Conservation (phyloP, 2,113 vertebrate species). For the Clarias magur region DNA sequence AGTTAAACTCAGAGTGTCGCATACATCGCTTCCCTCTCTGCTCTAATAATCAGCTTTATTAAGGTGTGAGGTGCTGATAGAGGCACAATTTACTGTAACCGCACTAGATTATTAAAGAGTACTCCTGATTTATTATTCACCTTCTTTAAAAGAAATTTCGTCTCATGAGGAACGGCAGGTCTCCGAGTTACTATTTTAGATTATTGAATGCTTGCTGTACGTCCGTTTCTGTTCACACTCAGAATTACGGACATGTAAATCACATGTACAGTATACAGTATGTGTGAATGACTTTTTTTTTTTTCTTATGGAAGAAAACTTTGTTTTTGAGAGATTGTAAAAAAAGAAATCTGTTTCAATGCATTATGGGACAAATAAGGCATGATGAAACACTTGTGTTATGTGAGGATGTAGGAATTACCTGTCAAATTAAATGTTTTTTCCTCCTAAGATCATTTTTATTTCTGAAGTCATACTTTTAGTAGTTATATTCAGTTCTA, state of each 20-base stretch:
- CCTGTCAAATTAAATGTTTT: neutral
- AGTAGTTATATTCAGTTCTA: neutral
- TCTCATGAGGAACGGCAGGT: neutral
- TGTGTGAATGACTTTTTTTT: neutral
- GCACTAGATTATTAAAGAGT: neutral
- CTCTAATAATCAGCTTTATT: slow-evolving; percentile 37
- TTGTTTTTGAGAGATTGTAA: neutral
- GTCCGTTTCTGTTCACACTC: neutral
- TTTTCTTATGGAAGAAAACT: neutral
- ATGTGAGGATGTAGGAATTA: neutral
- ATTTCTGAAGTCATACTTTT: neutral
- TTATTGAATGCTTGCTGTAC: neutral
- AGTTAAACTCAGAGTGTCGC: slow-evolving; percentile 8
- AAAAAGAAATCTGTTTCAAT: neutral
- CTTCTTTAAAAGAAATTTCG: neutral
- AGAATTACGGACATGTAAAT: neutral
- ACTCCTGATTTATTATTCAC: neutral
- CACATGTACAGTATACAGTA: neutral
- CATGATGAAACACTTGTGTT: neutral
- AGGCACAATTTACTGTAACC: neutral
- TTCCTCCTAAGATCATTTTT: neutral
- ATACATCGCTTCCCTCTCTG: slow-evolving; percentile 9
- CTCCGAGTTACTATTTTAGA: neutral
- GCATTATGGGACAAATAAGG: neutral
- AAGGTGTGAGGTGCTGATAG: neutral